These are phyloP conservation scores for Acronicta leporina DNA, from an alignment of 2,888 invertebrate species.

Conservation along the genomic window DNA sequence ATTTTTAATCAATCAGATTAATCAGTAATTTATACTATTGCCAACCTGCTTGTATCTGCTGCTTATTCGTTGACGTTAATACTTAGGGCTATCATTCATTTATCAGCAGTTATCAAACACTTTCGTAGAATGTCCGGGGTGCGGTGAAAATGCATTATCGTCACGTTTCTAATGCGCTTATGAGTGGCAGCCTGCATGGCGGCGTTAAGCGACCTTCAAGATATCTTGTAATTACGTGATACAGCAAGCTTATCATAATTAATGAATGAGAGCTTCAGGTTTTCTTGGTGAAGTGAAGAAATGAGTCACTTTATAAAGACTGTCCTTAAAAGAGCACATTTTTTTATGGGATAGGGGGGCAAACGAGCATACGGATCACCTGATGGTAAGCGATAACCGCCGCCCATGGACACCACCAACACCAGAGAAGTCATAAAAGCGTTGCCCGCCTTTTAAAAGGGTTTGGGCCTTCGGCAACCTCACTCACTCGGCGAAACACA, in stretches of 20 bases:
- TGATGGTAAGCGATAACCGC: no score
- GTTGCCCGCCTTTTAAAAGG: no score
- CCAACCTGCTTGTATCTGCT: background rate
- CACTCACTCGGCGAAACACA: no score
- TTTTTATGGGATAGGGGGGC: no score
- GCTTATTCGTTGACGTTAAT: background rate
- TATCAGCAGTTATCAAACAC: constrained; percentile 14
- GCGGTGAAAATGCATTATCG: constrained; percentile 13
- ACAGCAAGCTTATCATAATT: constrained; percentile 2
- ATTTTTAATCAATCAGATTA: background rate
- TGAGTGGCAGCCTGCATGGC: constrained; percentile 33
- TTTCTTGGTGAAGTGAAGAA: no score
- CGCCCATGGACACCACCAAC: no score
- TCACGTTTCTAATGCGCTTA: constrained; percentile 23
- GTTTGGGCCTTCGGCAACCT: no score
- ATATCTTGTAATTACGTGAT: constrained; percentile 3
- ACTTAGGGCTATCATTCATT: constrained; percentile 9
- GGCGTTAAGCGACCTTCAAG: constrained; percentile 2
- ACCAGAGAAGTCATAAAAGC: no score
- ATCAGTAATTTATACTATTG: background rate
- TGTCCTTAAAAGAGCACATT: no score
- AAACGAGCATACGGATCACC: no score
- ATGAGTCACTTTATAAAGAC: no score
- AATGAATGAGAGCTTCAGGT: background rate
- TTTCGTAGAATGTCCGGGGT: constrained; percentile 22